These are phyloP conservation scores for Solenopsis fugax DNA, from an alignment of 1,140 invertebrate genomes.

Conservation along the genomic window DNA sequence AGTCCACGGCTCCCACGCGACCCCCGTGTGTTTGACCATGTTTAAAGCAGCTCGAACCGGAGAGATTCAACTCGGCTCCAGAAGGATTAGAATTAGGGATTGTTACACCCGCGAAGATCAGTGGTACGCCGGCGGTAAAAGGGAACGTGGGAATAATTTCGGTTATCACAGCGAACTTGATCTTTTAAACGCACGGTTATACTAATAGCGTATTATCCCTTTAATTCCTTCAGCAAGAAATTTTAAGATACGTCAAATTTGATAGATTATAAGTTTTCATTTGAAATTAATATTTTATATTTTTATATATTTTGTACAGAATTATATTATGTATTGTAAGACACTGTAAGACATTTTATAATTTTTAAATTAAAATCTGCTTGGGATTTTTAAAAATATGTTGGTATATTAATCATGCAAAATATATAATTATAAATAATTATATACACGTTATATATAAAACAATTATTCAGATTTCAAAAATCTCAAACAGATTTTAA, in stretches of 20 bases:
- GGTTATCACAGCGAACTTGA: not conserved
- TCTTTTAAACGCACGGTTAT: not conserved
- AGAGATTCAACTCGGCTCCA: constrained; percentile 37
- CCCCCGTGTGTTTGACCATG: constrained; percentile 54
- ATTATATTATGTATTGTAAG: too few species aligned
- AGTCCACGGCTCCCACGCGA: constrained; percentile 69
- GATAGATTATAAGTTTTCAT: not conserved
- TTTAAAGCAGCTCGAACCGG: constrained; percentile 40
- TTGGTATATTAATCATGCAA: too few species aligned
- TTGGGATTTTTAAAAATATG: too few species aligned
- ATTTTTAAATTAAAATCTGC: too few species aligned
- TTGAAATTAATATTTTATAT: not conserved
- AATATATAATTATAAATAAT: too few species aligned
- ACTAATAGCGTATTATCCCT: not conserved
- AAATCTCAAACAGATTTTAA: not conserved
- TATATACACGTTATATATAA: too few species aligned
- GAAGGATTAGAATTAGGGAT: constrained; percentile 68
- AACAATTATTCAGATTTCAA: too few species aligned
- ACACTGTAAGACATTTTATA: too few species aligned
- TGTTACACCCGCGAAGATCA: constrained; percentile 28
- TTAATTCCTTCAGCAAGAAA: not conserved
- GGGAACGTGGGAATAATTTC: constrained; percentile 67
- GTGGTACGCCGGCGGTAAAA: constrained; percentile 24
- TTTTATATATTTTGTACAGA: not conserved
- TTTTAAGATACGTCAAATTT: not conserved